A percentile compares a stretch with the other conserved stretches of the same genome.
Conservation (phyloP, 2,888 invertebrate species). For the Oligia strigilis region DNA sequence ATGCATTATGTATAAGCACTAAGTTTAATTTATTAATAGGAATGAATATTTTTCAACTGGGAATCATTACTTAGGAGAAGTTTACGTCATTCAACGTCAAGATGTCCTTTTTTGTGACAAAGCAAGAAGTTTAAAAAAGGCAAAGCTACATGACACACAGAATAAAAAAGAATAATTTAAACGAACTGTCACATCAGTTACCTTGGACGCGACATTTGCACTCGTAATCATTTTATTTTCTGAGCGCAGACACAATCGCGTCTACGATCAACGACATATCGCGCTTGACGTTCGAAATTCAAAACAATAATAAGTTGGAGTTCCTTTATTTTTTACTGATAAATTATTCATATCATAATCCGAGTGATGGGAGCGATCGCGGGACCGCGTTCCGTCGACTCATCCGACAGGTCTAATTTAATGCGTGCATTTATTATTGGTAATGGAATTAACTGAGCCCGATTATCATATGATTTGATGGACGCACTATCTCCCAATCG, state of each 20-base stretch:
- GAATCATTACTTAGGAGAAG: conserved; percentile 17
- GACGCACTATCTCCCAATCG: conserved; percentile 89
- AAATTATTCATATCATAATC: conserved; percentile 91
- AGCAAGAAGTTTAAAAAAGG: conserved; percentile 47
- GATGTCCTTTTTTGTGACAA: conserved; percentile 49
- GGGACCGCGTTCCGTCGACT: conserved; percentile 85
- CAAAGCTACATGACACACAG: conserved; percentile 30
- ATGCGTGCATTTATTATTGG: conserved; percentile 90
- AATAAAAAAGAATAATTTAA: conserved; percentile 59
- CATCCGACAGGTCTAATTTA: conserved; percentile 90
- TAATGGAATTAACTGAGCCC: conserved; percentile 90
- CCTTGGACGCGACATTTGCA: conserved; percentile 71
- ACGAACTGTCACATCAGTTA: conserved; percentile 65
- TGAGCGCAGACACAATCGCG: conserved; percentile 76
- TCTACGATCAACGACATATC: conserved; percentile 81
- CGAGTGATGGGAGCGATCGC: conserved; percentile 87
- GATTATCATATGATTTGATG: conserved; percentile 91
- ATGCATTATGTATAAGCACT: not conserved
- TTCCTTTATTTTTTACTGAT: conserved; percentile 84
- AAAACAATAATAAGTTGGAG: conserved; percentile 86
- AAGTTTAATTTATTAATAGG: not conserved
- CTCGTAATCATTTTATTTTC: conserved; percentile 74
- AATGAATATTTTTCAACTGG: not conserved
- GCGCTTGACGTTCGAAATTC: conserved; percentile 82
- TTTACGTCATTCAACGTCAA: conserved; percentile 42